Evolutionary conservation across 2,113 vertebrate species (phyloP).

Genomic region (Urocynchramus pylzowi): DNA sequence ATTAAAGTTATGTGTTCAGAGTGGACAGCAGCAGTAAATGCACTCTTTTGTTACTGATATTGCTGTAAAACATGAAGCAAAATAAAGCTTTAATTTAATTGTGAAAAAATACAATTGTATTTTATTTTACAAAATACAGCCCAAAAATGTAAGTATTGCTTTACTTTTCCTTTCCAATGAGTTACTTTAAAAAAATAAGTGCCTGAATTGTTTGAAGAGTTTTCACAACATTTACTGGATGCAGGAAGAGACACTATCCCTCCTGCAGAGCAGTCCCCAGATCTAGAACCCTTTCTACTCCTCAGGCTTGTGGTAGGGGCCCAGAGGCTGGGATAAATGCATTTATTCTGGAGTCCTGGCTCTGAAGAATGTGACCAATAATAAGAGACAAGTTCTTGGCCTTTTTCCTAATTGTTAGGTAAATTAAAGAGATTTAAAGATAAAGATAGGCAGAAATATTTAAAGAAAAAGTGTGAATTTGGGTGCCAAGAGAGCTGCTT

Average conservation of each 20-base stretch:
- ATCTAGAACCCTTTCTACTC: background rate
- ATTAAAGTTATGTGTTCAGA: background rate
- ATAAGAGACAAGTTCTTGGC: background rate
- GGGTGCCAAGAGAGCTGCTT: background rate
- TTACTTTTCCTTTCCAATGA: background rate
- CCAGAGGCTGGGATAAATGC: background rate
- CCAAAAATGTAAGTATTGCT: background rate
- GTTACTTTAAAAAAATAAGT: background rate
- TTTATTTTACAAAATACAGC: too few relatives aligned
- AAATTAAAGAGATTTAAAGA: background rate
- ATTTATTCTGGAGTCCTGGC: background rate
- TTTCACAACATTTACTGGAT: background rate
- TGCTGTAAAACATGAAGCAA: background rate
- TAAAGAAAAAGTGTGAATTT: background rate
- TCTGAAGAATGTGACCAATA: background rate
- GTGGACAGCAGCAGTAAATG: background rate
- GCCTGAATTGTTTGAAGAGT: background rate
- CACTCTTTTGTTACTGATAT: background rate
- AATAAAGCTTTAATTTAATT: background rate
- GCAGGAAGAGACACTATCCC: background rate
- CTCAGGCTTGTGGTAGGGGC: background rate
- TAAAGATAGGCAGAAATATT: background rate
- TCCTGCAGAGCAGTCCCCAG: background rate
- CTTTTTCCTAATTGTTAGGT: background rate
- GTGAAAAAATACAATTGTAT: too few relatives aligned